A percentile compares a stretch with the other conserved stretches of the same genome.
phyloP scores from a whole-genome alignment of 2,888 invertebrate genomes.

The Tortricodes alternella region DNA sequence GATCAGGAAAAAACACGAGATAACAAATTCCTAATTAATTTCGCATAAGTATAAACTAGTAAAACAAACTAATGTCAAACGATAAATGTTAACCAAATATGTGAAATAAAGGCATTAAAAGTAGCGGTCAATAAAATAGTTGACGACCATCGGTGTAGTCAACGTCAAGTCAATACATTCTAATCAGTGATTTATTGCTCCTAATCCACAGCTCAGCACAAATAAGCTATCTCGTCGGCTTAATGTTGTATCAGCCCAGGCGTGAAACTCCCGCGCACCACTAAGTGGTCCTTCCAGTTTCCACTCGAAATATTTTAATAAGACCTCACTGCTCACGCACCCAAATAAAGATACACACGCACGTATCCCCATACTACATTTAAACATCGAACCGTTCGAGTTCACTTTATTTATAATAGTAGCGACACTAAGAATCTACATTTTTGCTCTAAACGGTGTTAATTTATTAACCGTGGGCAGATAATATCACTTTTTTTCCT shows the following conservation, averaged over 20 bases:
- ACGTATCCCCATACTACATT: conserved; percentile 61
- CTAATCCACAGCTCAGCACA: conserved; percentile 81
- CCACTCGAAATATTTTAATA: conserved; percentile 83
- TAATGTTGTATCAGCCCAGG: conserved; percentile 81
- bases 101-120: conserved; percentile 69
- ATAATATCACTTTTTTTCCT: conserved; percentile 82
- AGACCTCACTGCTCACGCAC: conserved; percentile 81
- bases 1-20: conserved; percentile 26
- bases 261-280: conserved; percentile 82
- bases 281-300: conserved; percentile 84
- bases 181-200: conserved; percentile 82
- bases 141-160: conserved; percentile 66
- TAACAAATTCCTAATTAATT: conserved; percentile 51
- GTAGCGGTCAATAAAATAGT: conserved; percentile 68
- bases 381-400: conserved; percentile 59
- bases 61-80: conserved; percentile 58
- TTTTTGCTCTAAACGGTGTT: conserved; percentile 83
- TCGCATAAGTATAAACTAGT: conserved; percentile 64
- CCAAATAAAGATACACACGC: conserved; percentile 78
- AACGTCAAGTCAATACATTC: conserved; percentile 81
- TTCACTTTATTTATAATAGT: conserved; percentile 79
- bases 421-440: conserved; percentile 81
- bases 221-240: conserved; percentile 83
- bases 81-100: conserved; percentile 65
- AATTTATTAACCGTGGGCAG: conserved; percentile 83